These are phyloP conservation scores for Rhinatrema bivittatum DNA, from an alignment of 2,797 vertebrate genomes.

Conservation along the genomic window DNA sequence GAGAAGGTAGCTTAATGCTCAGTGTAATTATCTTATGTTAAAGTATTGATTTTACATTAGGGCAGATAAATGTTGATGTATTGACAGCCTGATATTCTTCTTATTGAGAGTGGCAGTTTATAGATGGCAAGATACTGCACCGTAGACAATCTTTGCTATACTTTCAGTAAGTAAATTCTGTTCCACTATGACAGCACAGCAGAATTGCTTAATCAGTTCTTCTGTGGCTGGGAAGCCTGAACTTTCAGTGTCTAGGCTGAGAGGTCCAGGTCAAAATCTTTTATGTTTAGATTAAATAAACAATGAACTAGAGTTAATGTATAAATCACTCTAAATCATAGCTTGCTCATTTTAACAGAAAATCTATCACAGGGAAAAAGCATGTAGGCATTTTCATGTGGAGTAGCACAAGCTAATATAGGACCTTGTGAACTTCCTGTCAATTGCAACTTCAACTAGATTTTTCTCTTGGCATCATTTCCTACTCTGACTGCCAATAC, in stretches of 20 bases:
- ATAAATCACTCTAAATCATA: conserved; percentile 15
- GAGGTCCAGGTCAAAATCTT: conserved; percentile 9
- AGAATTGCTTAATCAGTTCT: conserved; percentile 15
- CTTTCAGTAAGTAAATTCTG: conserved; percentile 15
- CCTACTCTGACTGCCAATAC: background rate
- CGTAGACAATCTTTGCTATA: conserved; percentile 1
- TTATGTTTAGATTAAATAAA: conserved; percentile 14
- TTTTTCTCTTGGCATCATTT: background rate
- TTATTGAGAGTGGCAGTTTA: conserved; percentile 35
- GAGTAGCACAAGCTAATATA: background rate
- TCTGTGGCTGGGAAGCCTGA: background rate
- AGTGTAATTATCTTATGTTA: conserved; percentile 37
- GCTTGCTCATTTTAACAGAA: conserved; percentile 19
- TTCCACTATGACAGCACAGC: background rate
- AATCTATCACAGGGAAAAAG: conserved; percentile 11
- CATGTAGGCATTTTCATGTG: conserved; percentile 8
- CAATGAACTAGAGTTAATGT: background rate
- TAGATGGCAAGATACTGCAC: conserved; percentile 13
- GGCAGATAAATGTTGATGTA: conserved; percentile 31
- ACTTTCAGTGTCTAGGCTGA: background rate
- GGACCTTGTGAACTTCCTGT: background rate
- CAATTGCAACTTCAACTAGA: background rate
- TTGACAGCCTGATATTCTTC: conserved; percentile 24
- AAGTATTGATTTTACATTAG: conserved; percentile 49
- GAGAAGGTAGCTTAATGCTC: conserved; percentile 24